Percentiles rank a stretch among this genome's conserved stretches.
Evolutionary conservation across 2,888 invertebrate species (phyloP).

Genomic region (Diogma glabrata): DNA sequence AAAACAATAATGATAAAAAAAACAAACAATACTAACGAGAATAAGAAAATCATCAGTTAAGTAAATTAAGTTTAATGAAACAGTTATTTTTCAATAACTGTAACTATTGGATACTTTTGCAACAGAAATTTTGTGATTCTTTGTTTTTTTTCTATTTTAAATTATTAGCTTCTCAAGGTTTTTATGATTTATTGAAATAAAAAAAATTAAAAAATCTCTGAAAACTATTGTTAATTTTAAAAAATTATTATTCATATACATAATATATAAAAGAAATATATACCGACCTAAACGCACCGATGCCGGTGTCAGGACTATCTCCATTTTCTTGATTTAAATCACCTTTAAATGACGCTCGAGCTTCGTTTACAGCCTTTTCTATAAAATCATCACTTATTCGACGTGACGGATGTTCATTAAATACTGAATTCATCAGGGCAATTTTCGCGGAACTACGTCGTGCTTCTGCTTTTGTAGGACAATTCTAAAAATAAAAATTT

Average conservation of each 20-base stretch:
- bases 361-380: slow-evolving; percentile 84
- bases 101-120: too few relatives aligned
- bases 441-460: slow-evolving; percentile 90
- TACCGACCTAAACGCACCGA: slow-evolving; percentile 52
- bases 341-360: slow-evolving; percentile 73
- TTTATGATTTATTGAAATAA: slow-evolving; percentile 7
- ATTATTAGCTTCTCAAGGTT: slow-evolving; percentile 6
- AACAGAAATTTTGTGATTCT: too few relatives aligned
- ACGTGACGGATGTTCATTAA: slow-evolving; percentile 89
- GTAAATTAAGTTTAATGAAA: too few relatives aligned
- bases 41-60: too few relatives aligned
- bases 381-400: slow-evolving; percentile 90
- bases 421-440: slow-evolving; percentile 92
- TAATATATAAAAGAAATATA: not conserved
- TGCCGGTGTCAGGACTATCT: slow-evolving; percentile 58
- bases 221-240: not conserved
- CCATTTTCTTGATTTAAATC: slow-evolving; percentile 45
- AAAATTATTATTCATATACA: not conserved
- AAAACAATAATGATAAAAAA: too few relatives aligned
- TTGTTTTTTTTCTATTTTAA: slow-evolving; percentile 8
- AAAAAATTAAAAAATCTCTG: not conserved
- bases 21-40: too few relatives aligned
- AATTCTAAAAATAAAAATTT: too few relatives aligned
- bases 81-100: too few relatives aligned
- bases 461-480: slow-evolving; percentile 90